Conservation (phyloP, 2,113 vertebrate genomes). For the Dromiciops gliroides region DNA sequence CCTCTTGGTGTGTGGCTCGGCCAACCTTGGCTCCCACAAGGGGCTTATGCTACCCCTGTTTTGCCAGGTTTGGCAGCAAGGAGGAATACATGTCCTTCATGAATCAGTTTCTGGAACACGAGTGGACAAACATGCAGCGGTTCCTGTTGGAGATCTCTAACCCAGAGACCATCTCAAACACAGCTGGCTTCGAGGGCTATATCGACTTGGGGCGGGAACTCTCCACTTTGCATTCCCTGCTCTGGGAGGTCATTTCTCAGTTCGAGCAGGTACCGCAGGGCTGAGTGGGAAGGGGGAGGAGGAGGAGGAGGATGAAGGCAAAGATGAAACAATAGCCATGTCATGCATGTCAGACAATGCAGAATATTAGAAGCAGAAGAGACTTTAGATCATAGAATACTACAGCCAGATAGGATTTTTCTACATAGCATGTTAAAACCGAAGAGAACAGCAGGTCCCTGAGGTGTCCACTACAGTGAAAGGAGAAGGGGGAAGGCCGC, state of each 20-base stretch:
- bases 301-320: not conserved
- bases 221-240: constrained; percentile 94
- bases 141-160: constrained; percentile 98
- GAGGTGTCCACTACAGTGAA: not conserved
- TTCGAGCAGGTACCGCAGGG: constrained; percentile 91
- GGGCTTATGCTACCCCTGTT: not conserved
- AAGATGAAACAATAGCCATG: rapidly evolving
- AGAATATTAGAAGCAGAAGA: not conserved
- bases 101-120: constrained; percentile 98
- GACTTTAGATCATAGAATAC: not conserved
- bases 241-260: constrained; percentile 94
- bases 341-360: not conserved
- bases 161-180: constrained; percentile 96
- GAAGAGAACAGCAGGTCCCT: not conserved
- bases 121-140: constrained; percentile 98
- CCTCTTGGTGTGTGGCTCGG: not conserved
- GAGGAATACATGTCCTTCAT: constrained; percentile 99
- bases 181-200: constrained; percentile 97
- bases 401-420: not conserved
- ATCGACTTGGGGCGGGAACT: constrained; percentile 97
- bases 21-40: not conserved
- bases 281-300: not conserved
- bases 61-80: constrained; percentile 95
- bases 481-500: not conserved
- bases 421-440: not conserved